These are phyloP conservation scores for Fukomys damarensis DNA, from an alignment of 2,113 vertebrate species.

Conservation along the genomic window DNA sequence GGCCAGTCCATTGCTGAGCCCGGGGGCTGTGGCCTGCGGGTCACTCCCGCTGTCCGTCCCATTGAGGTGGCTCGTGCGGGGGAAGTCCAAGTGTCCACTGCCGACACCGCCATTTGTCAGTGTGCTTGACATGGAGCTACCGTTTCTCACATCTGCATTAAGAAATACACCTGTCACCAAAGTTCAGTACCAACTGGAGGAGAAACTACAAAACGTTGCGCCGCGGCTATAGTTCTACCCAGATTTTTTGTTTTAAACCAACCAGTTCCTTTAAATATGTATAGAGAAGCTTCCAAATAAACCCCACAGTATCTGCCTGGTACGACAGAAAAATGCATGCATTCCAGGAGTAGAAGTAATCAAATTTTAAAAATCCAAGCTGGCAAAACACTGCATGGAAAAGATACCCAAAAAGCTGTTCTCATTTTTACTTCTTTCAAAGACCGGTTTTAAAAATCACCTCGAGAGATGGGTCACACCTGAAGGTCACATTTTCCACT, in stretches of 20 bases:
- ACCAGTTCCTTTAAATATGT: neutral
- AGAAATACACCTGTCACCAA: slow-evolving; percentile 91
- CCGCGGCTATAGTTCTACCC: slow-evolving; percentile 33
- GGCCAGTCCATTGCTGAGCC: slow-evolving; percentile 40
- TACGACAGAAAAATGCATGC: neutral
- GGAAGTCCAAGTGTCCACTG: slow-evolving; percentile 87
- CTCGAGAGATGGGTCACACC: neutral
- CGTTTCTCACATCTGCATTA: slow-evolving; percentile 90
- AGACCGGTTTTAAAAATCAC: neutral
- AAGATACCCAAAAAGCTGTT: neutral
- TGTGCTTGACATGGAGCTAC: slow-evolving; percentile 87
- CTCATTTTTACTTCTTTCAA: neutral
- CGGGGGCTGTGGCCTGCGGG: slow-evolving; percentile 75
- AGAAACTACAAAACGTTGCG: slow-evolving; percentile 74
- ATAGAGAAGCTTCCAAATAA: slow-evolving; percentile 4
- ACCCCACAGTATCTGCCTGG: neutral
- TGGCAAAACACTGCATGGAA: neutral
- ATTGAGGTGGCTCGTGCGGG: slow-evolving; percentile 76
- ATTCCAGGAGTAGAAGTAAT: neutral
- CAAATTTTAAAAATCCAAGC: neutral
- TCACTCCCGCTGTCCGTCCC: slow-evolving; percentile 80
- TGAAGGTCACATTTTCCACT: neutral
- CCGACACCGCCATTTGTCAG: slow-evolving; percentile 88
- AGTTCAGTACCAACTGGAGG: slow-evolving; percentile 76
- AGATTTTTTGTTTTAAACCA: slow-evolving; percentile 43